These are phyloP conservation scores for Dryococelus australis DNA, from an alignment of 2,888 invertebrate species.

Conservation along the genomic window DNA sequence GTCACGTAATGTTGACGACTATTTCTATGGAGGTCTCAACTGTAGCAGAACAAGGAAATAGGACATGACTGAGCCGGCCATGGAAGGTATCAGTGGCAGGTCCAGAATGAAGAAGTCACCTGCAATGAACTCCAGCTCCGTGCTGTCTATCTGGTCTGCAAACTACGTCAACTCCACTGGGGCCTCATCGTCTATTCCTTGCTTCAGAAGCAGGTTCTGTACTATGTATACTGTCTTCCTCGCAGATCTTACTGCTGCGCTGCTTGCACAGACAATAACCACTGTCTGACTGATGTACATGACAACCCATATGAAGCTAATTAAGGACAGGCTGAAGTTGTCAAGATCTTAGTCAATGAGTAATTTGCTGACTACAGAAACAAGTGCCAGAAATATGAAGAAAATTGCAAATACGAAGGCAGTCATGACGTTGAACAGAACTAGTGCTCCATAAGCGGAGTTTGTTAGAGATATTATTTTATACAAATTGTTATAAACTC, in stretches of 20 bases:
- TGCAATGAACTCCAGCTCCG: not conserved
- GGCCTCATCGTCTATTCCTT: not conserved
- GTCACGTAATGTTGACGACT: not conserved
- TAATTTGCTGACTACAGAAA: not conserved
- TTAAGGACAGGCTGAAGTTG: not conserved
- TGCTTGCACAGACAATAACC: not conserved
- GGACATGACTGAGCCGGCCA: not conserved
- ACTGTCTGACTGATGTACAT: not conserved
- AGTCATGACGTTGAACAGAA: not conserved
- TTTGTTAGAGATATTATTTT: not conserved
- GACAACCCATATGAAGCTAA: not conserved
- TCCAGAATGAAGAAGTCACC: not conserved
- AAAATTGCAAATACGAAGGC: not conserved
- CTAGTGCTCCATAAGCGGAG: not conserved
- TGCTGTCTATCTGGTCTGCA: not conserved
- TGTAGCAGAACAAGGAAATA: not conserved
- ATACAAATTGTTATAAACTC: not conserved
- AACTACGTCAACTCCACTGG: not conserved
- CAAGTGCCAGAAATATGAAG: not conserved
- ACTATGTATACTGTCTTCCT: not conserved
- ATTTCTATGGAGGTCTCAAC: not conserved
- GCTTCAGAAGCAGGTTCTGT: not conserved
- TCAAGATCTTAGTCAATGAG: not conserved
- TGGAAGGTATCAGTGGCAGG: not conserved
- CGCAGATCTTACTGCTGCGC: not conserved